A percentile compares a stretch with the other conserved stretches of the same genome.
phyloP scores from a whole-genome alignment of 2,113 vertebrate species.

The Perca flavescens region DNA sequence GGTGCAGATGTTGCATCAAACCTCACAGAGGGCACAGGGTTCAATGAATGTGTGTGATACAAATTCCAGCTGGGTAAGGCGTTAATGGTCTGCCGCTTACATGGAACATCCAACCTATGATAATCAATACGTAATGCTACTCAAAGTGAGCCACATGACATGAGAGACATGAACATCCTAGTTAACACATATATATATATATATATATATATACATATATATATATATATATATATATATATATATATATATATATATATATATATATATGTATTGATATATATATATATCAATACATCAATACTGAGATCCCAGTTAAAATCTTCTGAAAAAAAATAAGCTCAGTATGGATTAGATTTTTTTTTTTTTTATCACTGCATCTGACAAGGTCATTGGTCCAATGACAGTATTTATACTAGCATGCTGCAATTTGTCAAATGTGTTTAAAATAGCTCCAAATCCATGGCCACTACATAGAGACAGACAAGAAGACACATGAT shows the following conservation, averaged over 20 bases:
- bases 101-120: slow-evolving; percentile 40
- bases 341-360: slow-evolving; percentile 20
- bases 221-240: too few relatives aligned
- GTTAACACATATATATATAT: not conserved
- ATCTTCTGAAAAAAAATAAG: slow-evolving; percentile 18
- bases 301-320: slow-evolving; percentile 47
- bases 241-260: too few relatives aligned
- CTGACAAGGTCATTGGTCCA: slow-evolving; percentile 31
- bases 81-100: slow-evolving; percentile 28
- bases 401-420: slow-evolving; percentile 13
- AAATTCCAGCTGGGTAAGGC: slow-evolving; percentile 24
- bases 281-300: not conserved
- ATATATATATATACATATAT: too few relatives aligned
- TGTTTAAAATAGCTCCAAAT: slow-evolving; percentile 39
- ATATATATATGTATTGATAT: too few relatives aligned
- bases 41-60: slow-evolving; percentile 5
- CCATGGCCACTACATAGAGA: not conserved
- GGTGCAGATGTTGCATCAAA: slow-evolving; percentile 10
- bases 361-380: slow-evolving; percentile 5
- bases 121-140: slow-evolving; percentile 51
- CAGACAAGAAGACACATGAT: slow-evolving; percentile 26
- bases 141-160: slow-evolving; percentile 25
- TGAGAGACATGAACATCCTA: slow-evolving; percentile 7
- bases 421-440: slow-evolving; percentile 21
- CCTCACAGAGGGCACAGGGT: not conserved